Conservation (phyloP, 2,888 invertebrate species). For the Agrotis puta region DNA sequence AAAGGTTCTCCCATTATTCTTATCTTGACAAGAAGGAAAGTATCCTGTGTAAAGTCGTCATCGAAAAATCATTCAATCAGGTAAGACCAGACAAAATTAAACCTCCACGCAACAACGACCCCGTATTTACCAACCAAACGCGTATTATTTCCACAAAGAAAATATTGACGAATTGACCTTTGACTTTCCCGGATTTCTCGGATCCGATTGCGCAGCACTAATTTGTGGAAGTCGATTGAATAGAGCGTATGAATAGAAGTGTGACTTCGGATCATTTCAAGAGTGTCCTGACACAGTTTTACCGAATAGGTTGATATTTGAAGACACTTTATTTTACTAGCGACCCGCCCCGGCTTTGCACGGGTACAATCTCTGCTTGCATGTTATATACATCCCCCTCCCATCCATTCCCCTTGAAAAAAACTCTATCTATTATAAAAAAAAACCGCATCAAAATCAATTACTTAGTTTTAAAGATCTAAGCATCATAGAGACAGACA, state of each 20-base stretch:
- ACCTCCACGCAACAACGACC: not conserved
- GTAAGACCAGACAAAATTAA: not conserved
- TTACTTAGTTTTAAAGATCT: too few species aligned
- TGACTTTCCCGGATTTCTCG: not conserved
- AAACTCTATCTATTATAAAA: too few species aligned
- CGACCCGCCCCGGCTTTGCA: too few species aligned
- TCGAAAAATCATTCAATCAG: not conserved
- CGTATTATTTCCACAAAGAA: not conserved
- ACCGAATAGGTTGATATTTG: not conserved
- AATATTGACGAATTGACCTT: conserved; percentile 6
- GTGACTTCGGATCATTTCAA: conserved; percentile 6
- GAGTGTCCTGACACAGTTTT: not conserved
- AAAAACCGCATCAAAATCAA: too few species aligned
- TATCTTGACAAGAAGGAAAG: too few species aligned
- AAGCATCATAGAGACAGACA: too few species aligned
- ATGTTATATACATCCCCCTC: too few species aligned
- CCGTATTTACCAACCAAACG: not conserved
- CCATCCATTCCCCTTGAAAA: too few species aligned
- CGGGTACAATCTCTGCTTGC: too few species aligned
- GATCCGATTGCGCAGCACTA: conserved; percentile 17
- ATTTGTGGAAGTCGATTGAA: conserved; percentile 21
- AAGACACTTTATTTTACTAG: too few species aligned
- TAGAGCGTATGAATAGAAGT: conserved; percentile 19
- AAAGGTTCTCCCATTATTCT: too few species aligned
- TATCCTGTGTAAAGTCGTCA: not conserved